These are phyloP conservation scores for Xenentodon cancila DNA, from an alignment of 2,797 vertebrate species.

Conservation along the genomic window DNA sequence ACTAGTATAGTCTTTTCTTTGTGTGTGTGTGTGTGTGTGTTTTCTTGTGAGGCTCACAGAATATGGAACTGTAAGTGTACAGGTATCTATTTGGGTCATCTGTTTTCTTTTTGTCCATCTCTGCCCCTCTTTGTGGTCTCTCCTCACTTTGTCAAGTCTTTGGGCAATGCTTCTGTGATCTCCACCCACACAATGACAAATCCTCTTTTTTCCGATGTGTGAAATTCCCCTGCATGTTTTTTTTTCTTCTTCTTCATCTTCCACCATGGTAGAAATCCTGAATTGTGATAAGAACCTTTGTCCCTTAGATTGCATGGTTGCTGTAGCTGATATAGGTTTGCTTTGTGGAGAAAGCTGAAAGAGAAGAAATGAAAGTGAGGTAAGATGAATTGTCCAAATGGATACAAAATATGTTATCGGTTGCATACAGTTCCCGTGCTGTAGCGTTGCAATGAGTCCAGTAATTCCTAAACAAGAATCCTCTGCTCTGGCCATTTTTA, in stretches of 20 bases:
- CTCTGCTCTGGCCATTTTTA: conserved; percentile 1
- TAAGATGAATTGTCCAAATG: conserved; percentile 17
- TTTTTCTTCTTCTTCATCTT: conserved; percentile 22
- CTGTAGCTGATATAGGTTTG: conserved; percentile 99
- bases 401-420: background rate
- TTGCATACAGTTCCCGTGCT: background rate
- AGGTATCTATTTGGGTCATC: conserved; percentile 50
- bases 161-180: conserved; percentile 49
- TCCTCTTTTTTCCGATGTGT: conserved; percentile 25
- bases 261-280: conserved; percentile 65
- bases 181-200: conserved; percentile 37
- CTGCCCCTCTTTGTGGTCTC: conserved; percentile 36
- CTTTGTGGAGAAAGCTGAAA: conserved; percentile 92
- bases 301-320: conserved; percentile 96
- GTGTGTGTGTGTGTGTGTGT: conserved; percentile 32
- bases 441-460: background rate
- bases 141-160: conserved; percentile 41
- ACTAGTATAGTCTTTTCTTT: conserved; percentile 60
- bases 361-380: conserved; percentile 58
- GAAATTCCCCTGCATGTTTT: conserved; percentile 49
- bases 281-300: conserved; percentile 49
- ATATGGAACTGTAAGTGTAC: conserved; percentile 59
- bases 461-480: conserved; percentile 3
- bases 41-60: conserved; percentile 59
- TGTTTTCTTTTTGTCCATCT: conserved; percentile 35